Evolutionary conservation across 2,888 invertebrate genomes (phyloP).

Genomic region (Criorhina ranunculi): DNA sequence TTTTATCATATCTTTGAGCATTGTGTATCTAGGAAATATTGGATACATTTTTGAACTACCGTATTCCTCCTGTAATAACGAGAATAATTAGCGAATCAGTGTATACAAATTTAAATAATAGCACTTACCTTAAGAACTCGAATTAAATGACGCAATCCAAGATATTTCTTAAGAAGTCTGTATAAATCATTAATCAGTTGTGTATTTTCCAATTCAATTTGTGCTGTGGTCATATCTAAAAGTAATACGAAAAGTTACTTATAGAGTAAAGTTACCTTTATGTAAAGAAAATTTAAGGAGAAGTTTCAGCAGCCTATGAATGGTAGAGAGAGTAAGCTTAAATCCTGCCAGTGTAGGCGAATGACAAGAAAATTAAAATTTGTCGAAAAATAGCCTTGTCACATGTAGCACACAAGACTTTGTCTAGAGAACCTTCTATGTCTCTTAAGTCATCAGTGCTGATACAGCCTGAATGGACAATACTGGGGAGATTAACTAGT

Average conservation of each 20-base stretch:
- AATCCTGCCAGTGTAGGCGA: too few relatives aligned
- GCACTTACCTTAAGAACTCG: slow-evolving; percentile 91
- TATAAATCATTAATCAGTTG: slow-evolving; percentile 97
- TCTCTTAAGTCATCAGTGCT: too few relatives aligned
- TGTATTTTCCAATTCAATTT: slow-evolving; percentile 96
- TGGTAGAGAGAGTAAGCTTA: too few relatives aligned
- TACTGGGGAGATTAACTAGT: too few relatives aligned
- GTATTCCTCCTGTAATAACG: slow-evolving; percentile 91
- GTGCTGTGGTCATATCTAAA: slow-evolving; percentile 96
- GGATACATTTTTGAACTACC: slow-evolving; percentile 96
- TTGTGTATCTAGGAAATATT: slow-evolving; percentile 96
- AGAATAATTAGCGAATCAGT: not conserved
- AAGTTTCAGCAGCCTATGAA: too few relatives aligned
- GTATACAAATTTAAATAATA: not conserved
- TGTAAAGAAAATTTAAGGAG: too few relatives aligned
- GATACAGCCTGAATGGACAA: too few relatives aligned
- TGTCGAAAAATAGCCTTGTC: too few relatives aligned
- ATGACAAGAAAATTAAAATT: too few relatives aligned
- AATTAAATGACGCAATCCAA: slow-evolving; percentile 94
- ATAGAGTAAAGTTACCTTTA: not conserved
- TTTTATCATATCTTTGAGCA: slow-evolving; percentile 99
- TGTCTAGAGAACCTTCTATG: too few relatives aligned
- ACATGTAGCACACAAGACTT: too few relatives aligned
- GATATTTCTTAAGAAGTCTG: slow-evolving; percentile 95
- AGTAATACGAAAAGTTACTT: slow-evolving; percentile 78